Evolutionary conservation across 2,113 vertebrate species (phyloP).

Genomic region (Oplegnathus fasciatus): DNA sequence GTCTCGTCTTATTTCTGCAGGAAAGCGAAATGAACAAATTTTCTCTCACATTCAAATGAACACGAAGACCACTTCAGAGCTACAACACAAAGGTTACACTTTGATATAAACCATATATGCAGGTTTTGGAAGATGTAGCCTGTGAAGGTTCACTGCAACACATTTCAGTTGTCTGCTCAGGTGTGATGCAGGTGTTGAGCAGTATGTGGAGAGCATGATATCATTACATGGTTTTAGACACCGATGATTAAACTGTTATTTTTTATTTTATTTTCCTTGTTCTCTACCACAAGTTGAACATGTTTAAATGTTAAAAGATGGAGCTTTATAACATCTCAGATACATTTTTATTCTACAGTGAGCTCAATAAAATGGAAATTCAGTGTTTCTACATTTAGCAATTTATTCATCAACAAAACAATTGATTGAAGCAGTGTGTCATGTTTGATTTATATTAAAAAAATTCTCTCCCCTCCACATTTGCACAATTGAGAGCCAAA

Average conservation of each 20-base stretch:
- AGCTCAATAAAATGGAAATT: neutral
- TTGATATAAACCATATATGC: too few relatives aligned
- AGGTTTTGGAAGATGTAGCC: neutral
- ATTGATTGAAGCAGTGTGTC: constrained; percentile 16
- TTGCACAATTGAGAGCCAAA: constrained; percentile 24
- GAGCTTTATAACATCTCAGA: neutral
- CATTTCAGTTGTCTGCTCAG: neutral
- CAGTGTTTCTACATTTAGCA: neutral
- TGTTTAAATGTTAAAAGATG: too few relatives aligned
- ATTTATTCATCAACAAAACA: constrained; percentile 6
- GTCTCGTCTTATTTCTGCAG: neutral
- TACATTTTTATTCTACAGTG: neutral
- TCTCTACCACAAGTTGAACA: neutral
- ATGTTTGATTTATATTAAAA: constrained; percentile 26
- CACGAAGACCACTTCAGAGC: too few relatives aligned
- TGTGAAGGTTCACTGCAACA: too few relatives aligned
- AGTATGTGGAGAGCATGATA: neutral
- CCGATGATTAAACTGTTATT: too few relatives aligned
- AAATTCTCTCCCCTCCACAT: neutral
- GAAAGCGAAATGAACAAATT: neutral
- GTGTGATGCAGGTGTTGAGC: neutral
- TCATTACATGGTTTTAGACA: neutral
- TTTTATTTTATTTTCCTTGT: neutral
- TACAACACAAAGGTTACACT: too few relatives aligned
- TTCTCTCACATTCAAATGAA: neutral